Base-by-base conservation (phyloP, 2,113 vertebrate genomes). In the Cynopterus brachyotis region DNA sequence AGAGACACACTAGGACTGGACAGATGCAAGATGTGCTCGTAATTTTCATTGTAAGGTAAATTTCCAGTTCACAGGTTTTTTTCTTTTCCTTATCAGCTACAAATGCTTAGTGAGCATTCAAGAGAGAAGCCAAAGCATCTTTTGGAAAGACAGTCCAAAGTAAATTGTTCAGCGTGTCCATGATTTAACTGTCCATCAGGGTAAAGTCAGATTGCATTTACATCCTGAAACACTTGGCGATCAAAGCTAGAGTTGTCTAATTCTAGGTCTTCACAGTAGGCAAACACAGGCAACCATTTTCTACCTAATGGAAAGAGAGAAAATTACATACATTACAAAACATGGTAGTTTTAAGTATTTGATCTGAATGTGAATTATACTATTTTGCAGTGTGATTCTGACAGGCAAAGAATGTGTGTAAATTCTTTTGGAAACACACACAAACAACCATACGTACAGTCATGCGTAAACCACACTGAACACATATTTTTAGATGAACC, bases 1-100 rank as follows among this genome's bases (percentile, higher is more conserved):
- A 99, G 98, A 99, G 99, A 99, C 99, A 99, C 97, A 99, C 98
- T 95, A 99, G 99, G 96, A 99, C 98, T 98, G 99, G 99, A 95
- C 99, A 99, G 98, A 99, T 99, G 98, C 99, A 99, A 98, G 99
- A 99, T 95, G 99, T 99, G 98, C 98, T 98, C 98, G 98, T 98
- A 99, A 99, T 98, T 99, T 98, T 99, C 99, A 99, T 99, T 99
- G 99, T 99, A 99, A 98, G 97, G 96, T 95, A 97, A 97, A 97
- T 91, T 98, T 98, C 94, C 97, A 94, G 92, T 95, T 98, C 97
- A 96, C 98, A 89, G 60, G 96, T 94, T 97, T 96, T 96, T 95
- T 98, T 57, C 94, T 90, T 97, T 86, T 97, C 94, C 87, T 97
- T 96, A 95, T 95, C 90, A 96, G 67, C n/a, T 97, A 94, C 94